Conservation (phyloP, 2,888 invertebrate genomes). For the Tetranychus truncatus region DNA sequence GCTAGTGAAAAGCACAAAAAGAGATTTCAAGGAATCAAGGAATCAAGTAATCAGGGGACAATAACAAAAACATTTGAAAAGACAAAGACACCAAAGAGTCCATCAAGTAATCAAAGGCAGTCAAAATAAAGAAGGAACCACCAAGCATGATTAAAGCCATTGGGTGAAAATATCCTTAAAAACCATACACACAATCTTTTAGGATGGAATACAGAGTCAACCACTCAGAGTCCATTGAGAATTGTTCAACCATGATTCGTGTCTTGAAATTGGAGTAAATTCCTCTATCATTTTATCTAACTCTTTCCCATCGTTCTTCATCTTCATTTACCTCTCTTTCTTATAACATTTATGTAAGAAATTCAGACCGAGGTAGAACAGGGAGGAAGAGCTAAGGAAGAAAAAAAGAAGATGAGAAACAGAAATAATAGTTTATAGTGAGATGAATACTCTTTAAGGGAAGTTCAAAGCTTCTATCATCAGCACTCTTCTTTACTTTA, state of each 20-base stretch:
- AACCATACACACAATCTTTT: background rate
- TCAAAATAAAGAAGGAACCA: background rate
- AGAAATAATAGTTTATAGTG: background rate
- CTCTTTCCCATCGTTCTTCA: background rate
- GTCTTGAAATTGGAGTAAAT: constrained; percentile 1
- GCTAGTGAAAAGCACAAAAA: too few relatives aligned
- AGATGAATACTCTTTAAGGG: too few relatives aligned
- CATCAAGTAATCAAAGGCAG: background rate
- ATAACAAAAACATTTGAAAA: too few relatives aligned
- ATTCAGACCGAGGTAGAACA: too few relatives aligned
- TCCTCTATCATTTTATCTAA: background rate
- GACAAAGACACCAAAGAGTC: background rate
- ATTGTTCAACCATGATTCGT: background rate
- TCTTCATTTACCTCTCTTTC: background rate
- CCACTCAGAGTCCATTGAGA: background rate
- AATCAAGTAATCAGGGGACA: background rate
- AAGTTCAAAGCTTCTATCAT: too few relatives aligned
- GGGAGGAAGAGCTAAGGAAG: background rate
- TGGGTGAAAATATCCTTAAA: background rate
- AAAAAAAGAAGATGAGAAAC: background rate
- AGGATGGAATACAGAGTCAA: background rate
- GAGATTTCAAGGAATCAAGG: too few relatives aligned
- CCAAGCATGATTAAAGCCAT: background rate
- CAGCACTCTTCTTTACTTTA: too few relatives aligned
- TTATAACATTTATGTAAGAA: too few relatives aligned